phyloP scores from a whole-genome alignment of 92 coral and sea anemone genomes.

The Hydrozoanthus gracilis region DNA sequence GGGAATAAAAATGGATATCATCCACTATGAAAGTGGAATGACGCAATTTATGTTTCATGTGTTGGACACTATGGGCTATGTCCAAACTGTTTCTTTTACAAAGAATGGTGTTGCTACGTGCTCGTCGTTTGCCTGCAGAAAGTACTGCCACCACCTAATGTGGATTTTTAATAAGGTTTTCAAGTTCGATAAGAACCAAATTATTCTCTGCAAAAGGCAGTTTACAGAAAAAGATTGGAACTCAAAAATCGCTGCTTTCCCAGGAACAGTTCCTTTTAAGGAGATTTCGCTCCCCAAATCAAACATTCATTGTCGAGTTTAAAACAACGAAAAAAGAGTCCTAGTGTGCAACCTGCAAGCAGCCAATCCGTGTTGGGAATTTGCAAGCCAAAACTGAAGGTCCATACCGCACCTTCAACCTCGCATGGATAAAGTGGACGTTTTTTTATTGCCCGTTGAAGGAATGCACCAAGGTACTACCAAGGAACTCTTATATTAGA shows the following conservation, averaged over 20 bases:
- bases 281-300: conserved; percentile 17
- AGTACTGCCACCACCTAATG: conserved; percentile 35
- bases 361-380: not conserved
- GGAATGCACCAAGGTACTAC: conserved; percentile 14
- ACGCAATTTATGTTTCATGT: conserved; percentile 13
- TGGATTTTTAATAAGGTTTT: conserved; percentile 47
- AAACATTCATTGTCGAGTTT: not conserved
- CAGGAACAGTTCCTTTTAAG: conserved; percentile 15
- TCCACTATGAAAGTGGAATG: conserved; percentile 8
- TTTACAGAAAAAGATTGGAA: no score
- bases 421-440: conserved; percentile 3
- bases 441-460: conserved; percentile 1
- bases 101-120: conserved; percentile 11
- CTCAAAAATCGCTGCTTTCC: conserved; percentile 34
- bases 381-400: conserved; percentile 43
- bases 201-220: conserved; percentile 12
- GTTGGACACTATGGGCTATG: conserved; percentile 14
- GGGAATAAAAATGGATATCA: not conserved
- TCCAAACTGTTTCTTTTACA: conserved; percentile 13
- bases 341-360: conserved; percentile 42
- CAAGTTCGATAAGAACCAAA: conserved; percentile 22
- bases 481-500: conserved; percentile 4
- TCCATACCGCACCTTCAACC: conserved; percentile 18
- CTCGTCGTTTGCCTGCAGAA: conserved; percentile 8
- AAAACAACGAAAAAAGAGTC: conserved; percentile 12